These are phyloP conservation scores for Osmoderma eremita DNA, from an alignment of 2,888 invertebrate genomes.

Conservation along the genomic window DNA sequence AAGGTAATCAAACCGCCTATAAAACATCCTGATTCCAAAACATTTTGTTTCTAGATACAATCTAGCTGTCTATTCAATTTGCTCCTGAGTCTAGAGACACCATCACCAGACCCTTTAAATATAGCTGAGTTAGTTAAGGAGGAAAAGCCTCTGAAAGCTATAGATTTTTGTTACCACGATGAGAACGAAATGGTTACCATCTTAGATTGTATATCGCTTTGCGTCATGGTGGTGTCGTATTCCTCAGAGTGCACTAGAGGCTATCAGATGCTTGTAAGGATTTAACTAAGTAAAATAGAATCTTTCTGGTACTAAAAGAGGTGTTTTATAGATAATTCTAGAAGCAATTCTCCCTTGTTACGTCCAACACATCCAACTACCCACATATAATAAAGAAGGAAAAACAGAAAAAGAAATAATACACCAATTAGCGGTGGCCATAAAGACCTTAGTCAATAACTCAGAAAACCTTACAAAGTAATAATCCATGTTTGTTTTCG, in stretches of 20 bases:
- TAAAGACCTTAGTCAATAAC: constrained; percentile 95
- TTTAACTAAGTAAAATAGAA: not conserved
- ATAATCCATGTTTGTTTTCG: constrained; percentile 51
- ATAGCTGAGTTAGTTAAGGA: constrained; percentile 92
- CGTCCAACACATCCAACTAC: constrained; percentile 90
- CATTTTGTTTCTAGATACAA: constrained; percentile 72
- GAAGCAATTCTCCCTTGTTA: constrained; percentile 97
- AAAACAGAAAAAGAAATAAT: constrained; percentile 95
- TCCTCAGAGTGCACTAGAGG: constrained; percentile 94
- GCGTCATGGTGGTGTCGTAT: constrained; percentile 98
- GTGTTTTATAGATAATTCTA: constrained; percentile 79
- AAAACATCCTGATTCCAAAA: not conserved
- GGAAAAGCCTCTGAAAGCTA: constrained; percentile 89
- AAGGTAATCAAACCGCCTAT: constrained; percentile 69
- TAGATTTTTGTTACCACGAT: constrained; percentile 99
- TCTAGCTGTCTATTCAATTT: constrained; percentile 92
- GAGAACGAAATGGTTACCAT: constrained; percentile 98
- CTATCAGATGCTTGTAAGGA: constrained; percentile 91
- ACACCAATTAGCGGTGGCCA: constrained; percentile 90
- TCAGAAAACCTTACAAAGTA: constrained; percentile 96
- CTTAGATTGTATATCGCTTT: constrained; percentile 96
- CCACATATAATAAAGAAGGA: constrained; percentile 89
- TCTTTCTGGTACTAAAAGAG: not conserved
- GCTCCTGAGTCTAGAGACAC: constrained; percentile 90
- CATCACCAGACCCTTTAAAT: constrained; percentile 92